Evolutionary conservation across 1,140 invertebrate genomes (phyloP).

Genomic region (Orius laevigatus): DNA sequence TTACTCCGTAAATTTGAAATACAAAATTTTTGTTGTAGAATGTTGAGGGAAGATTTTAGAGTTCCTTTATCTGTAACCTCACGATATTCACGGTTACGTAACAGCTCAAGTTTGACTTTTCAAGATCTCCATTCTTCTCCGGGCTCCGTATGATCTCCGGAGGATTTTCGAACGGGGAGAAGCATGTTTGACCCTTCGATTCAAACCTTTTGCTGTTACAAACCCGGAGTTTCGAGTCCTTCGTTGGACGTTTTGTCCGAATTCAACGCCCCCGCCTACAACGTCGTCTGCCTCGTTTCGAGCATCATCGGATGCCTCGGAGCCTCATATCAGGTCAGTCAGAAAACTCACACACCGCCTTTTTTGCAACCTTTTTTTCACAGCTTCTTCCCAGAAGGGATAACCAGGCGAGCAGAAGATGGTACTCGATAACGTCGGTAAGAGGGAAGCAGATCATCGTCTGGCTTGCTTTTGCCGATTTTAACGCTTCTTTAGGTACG

Average conservation of each 20-base stretch:
- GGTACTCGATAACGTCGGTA: conserved; percentile 35
- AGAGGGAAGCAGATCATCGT: conserved; percentile 53
- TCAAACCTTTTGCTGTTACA: conserved; percentile 21
- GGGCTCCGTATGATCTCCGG: too few relatives aligned
- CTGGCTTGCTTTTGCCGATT: conserved; percentile 59
- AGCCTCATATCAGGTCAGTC: conserved; percentile 51
- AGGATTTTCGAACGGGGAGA: too few relatives aligned
- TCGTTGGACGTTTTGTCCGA: conserved; percentile 18
- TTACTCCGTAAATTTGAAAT: too few relatives aligned
- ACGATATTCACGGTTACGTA: too few relatives aligned
- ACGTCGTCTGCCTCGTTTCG: conserved; percentile 51
- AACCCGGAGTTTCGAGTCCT: conserved; percentile 9
- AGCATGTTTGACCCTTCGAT: conserved; percentile 22
- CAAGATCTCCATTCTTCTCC: too few relatives aligned
- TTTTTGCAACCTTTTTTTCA: conserved; percentile 11
- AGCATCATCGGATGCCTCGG: conserved; percentile 53
- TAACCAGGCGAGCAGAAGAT: conserved; percentile 27
- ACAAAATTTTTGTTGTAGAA: too few relatives aligned
- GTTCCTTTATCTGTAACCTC: too few relatives aligned
- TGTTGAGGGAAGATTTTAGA: too few relatives aligned
- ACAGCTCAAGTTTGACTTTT: too few relatives aligned
- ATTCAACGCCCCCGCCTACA: conserved; percentile 25
- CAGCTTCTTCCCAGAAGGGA: conserved; percentile 35
- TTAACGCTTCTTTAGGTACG: conserved; percentile 54
- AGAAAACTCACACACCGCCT: neutral